Base-by-base conservation (phyloP, 2,797 vertebrate genomes). In the Hapalemur alaotrensis region DNA sequence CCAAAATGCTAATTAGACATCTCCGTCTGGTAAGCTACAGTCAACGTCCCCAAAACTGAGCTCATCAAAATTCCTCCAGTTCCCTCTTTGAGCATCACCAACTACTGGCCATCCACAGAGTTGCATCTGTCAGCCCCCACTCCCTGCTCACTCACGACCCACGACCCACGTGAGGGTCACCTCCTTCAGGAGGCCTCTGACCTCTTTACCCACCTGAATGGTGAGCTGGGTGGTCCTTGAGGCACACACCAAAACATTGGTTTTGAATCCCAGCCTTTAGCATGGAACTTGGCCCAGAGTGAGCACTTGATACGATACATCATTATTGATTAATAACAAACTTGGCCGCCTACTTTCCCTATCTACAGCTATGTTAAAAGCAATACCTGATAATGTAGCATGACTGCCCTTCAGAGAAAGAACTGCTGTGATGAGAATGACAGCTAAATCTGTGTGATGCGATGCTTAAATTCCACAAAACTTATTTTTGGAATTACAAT, bases 1-100 rank as follows among this genome's bases (percentile, higher is more conserved):
- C 11, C 67, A 41, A 28, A 28, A 7, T 8, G 35, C 4, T 52
- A n/a, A 13, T 17, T 8, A 13, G 52, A 17, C 8, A 15, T 17
- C 30, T 83, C 4, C n/a, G 9, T 18, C 23, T n/a, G 17, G 57
- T 2, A 1, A 0, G 7, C 38, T 18, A 5, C 0, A 1, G 4
- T n/a, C 48, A 18, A 4, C 18, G 5, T 5, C 50, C 43, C 84
- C 23, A 50, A 59, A 41, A 67, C 8, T 0, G 14, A 93, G n/a
- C 35, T 35, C 9, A 1, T 83, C 52, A 57, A 2, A 28, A 57
- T 4, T 22, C 69, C 32, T 2, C 2, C 7, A 13, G 32, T 32
- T 59, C 65, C 12, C 35, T 73, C 48, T 22, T 41, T 50, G n/a
- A 50, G 35, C 48, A 59, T 25, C 38, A 10, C 8, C 69, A 7